Conservation (phyloP, 2,888 invertebrate species). For the Pomacea canaliculata region DNA sequence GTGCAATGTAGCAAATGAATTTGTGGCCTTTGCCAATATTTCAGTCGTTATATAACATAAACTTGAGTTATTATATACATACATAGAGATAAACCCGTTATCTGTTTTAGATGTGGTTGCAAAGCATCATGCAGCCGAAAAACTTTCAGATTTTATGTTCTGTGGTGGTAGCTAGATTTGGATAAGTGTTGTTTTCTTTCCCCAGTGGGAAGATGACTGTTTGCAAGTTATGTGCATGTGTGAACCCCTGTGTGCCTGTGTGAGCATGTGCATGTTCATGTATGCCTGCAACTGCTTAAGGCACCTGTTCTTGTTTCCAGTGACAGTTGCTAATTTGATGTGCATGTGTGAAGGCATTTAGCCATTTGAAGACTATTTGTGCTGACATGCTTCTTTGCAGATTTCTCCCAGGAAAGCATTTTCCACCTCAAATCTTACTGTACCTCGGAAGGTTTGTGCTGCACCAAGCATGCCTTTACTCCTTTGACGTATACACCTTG, state of each 20-base stretch:
- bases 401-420: slow-evolving; percentile 37
- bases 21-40: no score
- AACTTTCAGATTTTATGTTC: no score
- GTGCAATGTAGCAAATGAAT: no score
- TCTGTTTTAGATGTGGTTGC: no score
- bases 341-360: not conserved
- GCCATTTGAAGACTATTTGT: not conserved
- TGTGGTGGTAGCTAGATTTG: no score
- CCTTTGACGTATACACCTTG: not conserved
- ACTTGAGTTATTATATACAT: no score
- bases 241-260: slow-evolving; percentile 7
- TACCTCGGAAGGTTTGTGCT: slow-evolving; percentile 35
- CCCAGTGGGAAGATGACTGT: no score
- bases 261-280: not conserved
- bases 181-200: no score
- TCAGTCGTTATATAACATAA: no score
- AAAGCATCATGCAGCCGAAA: no score
- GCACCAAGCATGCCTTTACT: not conserved
- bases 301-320: not conserved
- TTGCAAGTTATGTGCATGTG: not conserved
- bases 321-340: no score
- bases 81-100: no score
- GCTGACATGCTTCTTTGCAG: slow-evolving; percentile 18
- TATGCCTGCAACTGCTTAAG: not conserved
- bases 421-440: slow-evolving; percentile 38